Evolutionary conservation across 2,797 vertebrate genomes (phyloP).

Genomic region (Orestias chungarensis): DNA sequence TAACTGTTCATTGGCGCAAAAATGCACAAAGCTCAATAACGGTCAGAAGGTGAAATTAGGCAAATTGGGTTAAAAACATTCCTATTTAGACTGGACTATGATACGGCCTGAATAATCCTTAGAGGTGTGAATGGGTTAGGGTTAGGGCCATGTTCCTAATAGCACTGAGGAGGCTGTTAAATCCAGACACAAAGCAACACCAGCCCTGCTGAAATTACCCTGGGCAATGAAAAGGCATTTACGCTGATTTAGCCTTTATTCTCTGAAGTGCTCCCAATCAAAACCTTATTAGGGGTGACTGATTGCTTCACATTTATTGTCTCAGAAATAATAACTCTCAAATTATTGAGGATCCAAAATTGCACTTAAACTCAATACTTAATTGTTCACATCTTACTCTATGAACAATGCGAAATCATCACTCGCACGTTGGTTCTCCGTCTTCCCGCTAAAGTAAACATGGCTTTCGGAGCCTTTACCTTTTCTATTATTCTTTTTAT

Average conservation of each 20-base stretch:
- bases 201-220: conserved; percentile 23
- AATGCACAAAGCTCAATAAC: neutral
- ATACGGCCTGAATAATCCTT: neutral
- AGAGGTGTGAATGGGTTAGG: conserved; percentile 11
- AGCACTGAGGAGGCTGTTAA: conserved; percentile 6
- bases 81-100: conserved; percentile 14
- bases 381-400: conserved; percentile 42
- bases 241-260: conserved; percentile 44
- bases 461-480: conserved; percentile 42
- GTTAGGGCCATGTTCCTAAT: conserved; percentile 12
- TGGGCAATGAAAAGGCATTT: conserved; percentile 40
- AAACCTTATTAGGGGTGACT: conserved; percentile 49
- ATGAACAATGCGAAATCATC: conserved; percentile 59
- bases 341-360: conserved; percentile 57
- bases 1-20: neutral
- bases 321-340: conserved; percentile 53
- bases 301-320: conserved; percentile 66
- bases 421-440: conserved; percentile 10
- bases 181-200: conserved; percentile 40
- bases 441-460: conserved; percentile 43
- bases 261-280: conserved; percentile 52
- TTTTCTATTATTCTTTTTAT: conserved; percentile 61
- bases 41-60: neutral
- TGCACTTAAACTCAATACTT: conserved; percentile 53
- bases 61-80: neutral